Evolutionary conservation across 2,888 invertebrate species (phyloP), one percentile per base, ranked within the genome.

Genomic region (Heteromurus nitidus): DNA sequence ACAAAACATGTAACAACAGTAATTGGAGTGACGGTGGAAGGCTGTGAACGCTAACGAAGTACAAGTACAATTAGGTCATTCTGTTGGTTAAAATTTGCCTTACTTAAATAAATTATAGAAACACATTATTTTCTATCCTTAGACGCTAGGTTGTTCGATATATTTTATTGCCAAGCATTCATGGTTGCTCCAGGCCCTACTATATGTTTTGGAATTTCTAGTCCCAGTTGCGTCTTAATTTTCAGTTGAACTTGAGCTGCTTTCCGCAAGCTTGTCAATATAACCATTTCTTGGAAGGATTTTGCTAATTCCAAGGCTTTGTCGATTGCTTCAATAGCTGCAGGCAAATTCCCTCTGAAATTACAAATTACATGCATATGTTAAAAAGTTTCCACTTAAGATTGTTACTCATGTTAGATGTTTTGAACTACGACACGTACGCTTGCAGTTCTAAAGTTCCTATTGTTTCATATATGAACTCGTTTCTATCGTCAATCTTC

Each of bases 381-480:
- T 47, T 36, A 50, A 55, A n/a, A n/a, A 36, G 5, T 64, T n/a
- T 44, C n/a, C 18, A 87, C 90, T 90, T 91, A 93, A 95, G 94
- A 91, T 90, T 98, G 98, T 47, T n/a, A n/a, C n/a, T n/a, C n/a
- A n/a, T n/a, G n/a, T n/a, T n/a, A n/a, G n/a, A n/a, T n/a, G n/a
- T n/a, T n/a, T n/a, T n/a, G n/a, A n/a, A n/a, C n/a, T n/a, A n/a
- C n/a, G n/a, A n/a, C n/a, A n/a, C n/a, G n/a, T n/a, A n/a, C n/a
- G n/a, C n/a, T n/a, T n/a, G n/a, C 85, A 98, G 96, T 92, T 97
- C 96, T 85, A 98, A 94, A 28, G 97, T 96, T 87, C 96, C 98
- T 83, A 98, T 91, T 58, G 97, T 97, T 91, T 98, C 98, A 89
- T 95, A 97, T 9, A 96, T 98, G 91, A 97, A 94, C 90, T 96